Evolutionary conservation across 2,888 invertebrate genomes (phyloP).

Genomic region (Cynaeus angustus): DNA sequence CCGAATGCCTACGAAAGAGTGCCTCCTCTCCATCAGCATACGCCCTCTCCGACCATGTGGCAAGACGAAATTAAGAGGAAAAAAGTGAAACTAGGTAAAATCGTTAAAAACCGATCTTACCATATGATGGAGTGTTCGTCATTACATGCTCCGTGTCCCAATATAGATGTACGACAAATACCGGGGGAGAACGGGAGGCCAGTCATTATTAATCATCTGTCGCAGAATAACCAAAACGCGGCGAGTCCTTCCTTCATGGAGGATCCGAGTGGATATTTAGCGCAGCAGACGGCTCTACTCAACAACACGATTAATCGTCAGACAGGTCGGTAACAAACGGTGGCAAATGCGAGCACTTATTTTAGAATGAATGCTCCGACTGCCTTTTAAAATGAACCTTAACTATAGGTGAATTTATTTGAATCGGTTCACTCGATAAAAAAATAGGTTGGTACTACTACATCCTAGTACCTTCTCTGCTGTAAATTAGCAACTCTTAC

Average conservation of each 20-base stretch:
- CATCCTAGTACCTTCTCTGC: too few species aligned
- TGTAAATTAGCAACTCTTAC: too few species aligned
- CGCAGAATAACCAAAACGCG: slow-evolving; percentile 62
- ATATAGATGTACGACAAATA: slow-evolving; percentile 76
- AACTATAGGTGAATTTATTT: background rate
- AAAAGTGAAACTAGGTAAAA: slow-evolving; percentile 74
- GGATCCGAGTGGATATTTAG: slow-evolving; percentile 92
- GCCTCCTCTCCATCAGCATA: slow-evolving; percentile 83
- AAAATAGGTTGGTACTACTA: too few species aligned
- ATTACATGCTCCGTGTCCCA: slow-evolving; percentile 73
- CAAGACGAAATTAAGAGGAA: slow-evolving; percentile 76
- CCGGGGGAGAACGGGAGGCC: slow-evolving; percentile 70
- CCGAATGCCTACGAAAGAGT: slow-evolving; percentile 81
- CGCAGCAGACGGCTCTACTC: slow-evolving; percentile 90
- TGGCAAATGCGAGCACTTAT: too few species aligned
- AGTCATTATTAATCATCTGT: slow-evolving; percentile 64
- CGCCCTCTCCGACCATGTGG: slow-evolving; percentile 75
- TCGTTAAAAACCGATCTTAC: slow-evolving; percentile 74
- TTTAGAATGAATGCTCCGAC: too few species aligned
- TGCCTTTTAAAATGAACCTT: background rate
- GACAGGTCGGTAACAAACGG: slow-evolving; percentile 62
- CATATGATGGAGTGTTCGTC: slow-evolving; percentile 70
- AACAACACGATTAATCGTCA: slow-evolving; percentile 88
- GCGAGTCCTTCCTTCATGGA: slow-evolving; percentile 89
- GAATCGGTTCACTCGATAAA: too few species aligned